A percentile compares a stretch with the other conserved stretches of the same genome.
These are phyloP conservation scores for Sarcophaga subvicina DNA, from an alignment of 2,888 invertebrate genomes.

Conservation along the genomic window DNA sequence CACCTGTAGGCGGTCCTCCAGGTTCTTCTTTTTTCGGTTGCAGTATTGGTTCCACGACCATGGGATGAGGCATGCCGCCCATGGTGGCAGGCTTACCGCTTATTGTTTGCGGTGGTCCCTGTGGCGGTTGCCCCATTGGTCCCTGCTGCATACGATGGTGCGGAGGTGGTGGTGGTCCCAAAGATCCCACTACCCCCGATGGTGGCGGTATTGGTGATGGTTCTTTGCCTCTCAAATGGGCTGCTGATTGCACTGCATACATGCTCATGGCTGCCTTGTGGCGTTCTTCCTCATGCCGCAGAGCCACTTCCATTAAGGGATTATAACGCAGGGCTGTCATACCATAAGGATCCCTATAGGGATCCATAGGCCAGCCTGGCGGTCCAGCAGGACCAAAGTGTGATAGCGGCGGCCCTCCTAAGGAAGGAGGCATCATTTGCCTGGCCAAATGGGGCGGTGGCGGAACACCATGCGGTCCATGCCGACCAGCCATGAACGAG, in stretches of 20 bases:
- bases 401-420: constrained; percentile 83
- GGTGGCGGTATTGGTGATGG: constrained; percentile 81
- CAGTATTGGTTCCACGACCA: constrained; percentile 73
- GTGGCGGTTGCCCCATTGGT: constrained; percentile 64
- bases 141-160: constrained; percentile 79
- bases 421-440: constrained; percentile 82
- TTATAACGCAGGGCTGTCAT: constrained; percentile 88
- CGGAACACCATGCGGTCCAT: constrained; percentile 83
- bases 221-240: constrained; percentile 81
- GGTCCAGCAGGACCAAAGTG: constrained; percentile 85
- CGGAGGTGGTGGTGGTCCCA: constrained; percentile 77
- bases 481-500: constrained; percentile 82
- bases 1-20: constrained; percentile 67
- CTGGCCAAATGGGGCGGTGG: constrained; percentile 83
- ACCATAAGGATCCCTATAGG: constrained; percentile 86
- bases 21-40: constrained; percentile 72
- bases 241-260: constrained; percentile 85
- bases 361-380: constrained; percentile 84
- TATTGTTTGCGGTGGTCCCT: constrained; percentile 53
- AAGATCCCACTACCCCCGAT: constrained; percentile 74
- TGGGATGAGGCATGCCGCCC: constrained; percentile 76
- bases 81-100: constrained; percentile 68
- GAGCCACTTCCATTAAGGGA: constrained; percentile 90
- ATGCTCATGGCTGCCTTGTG: constrained; percentile 89
- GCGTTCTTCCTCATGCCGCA: constrained; percentile 90